Conservation (phyloP, 2,113 vertebrate species). For the Salvelinus sp. region DNA sequence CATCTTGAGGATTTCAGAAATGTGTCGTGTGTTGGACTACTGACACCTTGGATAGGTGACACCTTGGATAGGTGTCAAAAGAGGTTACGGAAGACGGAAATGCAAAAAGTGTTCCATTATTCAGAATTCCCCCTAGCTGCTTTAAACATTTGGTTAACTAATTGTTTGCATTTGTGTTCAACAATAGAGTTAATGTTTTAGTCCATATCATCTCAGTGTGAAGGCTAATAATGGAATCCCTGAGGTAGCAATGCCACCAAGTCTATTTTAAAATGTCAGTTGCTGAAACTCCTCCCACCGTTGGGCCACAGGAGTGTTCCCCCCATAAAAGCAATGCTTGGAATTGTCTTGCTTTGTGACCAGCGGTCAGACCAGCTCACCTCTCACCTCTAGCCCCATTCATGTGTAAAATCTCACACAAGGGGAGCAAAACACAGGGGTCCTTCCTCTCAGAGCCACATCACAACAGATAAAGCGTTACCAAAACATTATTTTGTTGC, state of each 20-base stretch:
- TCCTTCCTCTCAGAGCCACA: conserved; percentile 2
- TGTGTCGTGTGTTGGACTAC: too few species aligned
- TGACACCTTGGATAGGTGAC: too few species aligned
- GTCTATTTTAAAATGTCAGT: conserved; percentile 34
- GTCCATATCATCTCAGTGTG: neutral
- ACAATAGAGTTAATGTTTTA: neutral
- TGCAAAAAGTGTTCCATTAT: too few species aligned
- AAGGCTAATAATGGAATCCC: neutral
- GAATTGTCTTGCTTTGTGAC: conserved; percentile 50
- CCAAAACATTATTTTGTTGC: neutral
- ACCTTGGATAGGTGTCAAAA: too few species aligned
- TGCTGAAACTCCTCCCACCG: conserved; percentile 20
- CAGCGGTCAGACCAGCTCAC: conserved; percentile 42
- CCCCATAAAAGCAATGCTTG: conserved; percentile 26
- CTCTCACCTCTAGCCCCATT: conserved; percentile 52
- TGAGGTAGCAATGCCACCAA: conserved; percentile 10
- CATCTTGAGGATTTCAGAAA: too few species aligned
- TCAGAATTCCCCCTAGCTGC: too few species aligned
- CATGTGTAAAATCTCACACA: conserved; percentile 60
- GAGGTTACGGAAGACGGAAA: too few species aligned
- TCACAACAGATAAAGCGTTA: neutral
- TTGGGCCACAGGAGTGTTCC: conserved; percentile 19
- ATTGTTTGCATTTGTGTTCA: too few species aligned
- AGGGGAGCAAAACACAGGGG: conserved; percentile 24
- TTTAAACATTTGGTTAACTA: too few species aligned